Percentiles rank a stretch among this genome's conserved stretches.
These are phyloP conservation scores for Epinephelus awoara DNA, from an alignment of 2,797 vertebrate genomes.

Conservation along the genomic window DNA sequence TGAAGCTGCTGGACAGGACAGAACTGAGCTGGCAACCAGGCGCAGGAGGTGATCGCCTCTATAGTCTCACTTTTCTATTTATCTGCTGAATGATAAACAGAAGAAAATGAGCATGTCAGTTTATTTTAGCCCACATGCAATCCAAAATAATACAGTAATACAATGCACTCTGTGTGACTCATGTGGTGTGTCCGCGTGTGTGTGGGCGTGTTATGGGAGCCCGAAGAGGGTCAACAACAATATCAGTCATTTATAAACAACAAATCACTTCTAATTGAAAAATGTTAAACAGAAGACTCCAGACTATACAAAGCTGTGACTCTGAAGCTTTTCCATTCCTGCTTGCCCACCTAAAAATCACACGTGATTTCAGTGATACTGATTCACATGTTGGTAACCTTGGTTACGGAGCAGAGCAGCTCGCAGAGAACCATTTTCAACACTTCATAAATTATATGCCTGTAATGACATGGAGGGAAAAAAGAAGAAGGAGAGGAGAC, in stretches of 20 bases:
- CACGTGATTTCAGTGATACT: slow-evolving; percentile 56
- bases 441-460: slow-evolving; percentile 76
- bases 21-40: slow-evolving; percentile 10
- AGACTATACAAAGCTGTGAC: slow-evolving; percentile 66
- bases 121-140: slow-evolving; percentile 71
- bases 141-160: slow-evolving; percentile 66
- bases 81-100: slow-evolving; percentile 63
- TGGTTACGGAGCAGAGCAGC: slow-evolving; percentile 73
- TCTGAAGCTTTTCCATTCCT: slow-evolving; percentile 49
- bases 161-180: slow-evolving; percentile 57
- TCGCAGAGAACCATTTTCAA: slow-evolving; percentile 66
- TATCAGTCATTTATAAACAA: slow-evolving; percentile 71
- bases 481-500: slow-evolving; percentile 19
- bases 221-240: slow-evolving; percentile 61
- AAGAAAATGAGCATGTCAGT: slow-evolving; percentile 65
- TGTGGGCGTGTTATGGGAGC: slow-evolving; percentile 50
- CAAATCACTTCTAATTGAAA: slow-evolving; percentile 68
- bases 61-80: slow-evolving; percentile 65
- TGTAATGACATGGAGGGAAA: slow-evolving; percentile 59
- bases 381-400: slow-evolving; percentile 74
- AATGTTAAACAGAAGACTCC: slow-evolving; percentile 65
- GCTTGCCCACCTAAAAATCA: slow-evolving; percentile 48
- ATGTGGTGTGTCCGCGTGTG: slow-evolving; percentile 45
- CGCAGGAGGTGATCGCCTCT: slow-evolving; percentile 22
- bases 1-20: neutral